Percentiles rank a stretch among this genome's conserved stretches.
These are phyloP conservation scores for Zosterops borbonicus DNA, from an alignment of 2,113 vertebrate genomes.

Conservation along the genomic window DNA sequence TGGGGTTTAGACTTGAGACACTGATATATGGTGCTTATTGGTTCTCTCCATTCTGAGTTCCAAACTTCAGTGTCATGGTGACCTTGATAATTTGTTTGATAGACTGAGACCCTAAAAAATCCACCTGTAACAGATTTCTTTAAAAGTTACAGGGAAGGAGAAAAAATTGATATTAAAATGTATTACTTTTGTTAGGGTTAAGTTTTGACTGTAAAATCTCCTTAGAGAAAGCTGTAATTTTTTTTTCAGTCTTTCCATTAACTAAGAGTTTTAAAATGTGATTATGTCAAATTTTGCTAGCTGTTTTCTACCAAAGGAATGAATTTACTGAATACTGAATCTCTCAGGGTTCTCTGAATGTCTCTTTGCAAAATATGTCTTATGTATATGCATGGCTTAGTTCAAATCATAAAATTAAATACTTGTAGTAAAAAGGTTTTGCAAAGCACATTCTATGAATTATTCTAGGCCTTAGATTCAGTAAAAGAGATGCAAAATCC, in stretches of 20 bases:
- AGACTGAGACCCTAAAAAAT: not conserved
- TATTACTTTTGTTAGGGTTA: not conserved
- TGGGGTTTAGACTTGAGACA: not conserved
- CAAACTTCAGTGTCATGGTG: slow-evolving; percentile 12
- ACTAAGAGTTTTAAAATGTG: not conserved
- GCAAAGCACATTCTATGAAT: not conserved
- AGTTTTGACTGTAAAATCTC: not conserved
- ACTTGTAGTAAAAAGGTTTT: not conserved
- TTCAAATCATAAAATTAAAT: not conserved
- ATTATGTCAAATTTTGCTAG: not conserved
- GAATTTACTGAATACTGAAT: not conserved
- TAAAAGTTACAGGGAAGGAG: not conserved
- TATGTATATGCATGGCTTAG: not conserved
- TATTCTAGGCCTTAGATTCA: not conserved
- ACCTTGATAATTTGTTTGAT: slow-evolving; percentile 20
- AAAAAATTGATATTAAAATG: not conserved
- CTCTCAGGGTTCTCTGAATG: not conserved
- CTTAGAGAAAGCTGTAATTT: not conserved
- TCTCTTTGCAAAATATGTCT: not conserved
- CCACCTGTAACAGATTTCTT: not conserved
- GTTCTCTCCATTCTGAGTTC: not conserved
- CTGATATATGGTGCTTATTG: not conserved
- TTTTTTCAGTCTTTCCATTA: not conserved
- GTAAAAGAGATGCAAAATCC: not conserved
- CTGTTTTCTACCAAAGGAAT: not conserved